These are phyloP conservation scores for Scelioninae gen. 2 DNA, from an alignment of 2,888 invertebrate species.

Conservation along the genomic window DNA sequence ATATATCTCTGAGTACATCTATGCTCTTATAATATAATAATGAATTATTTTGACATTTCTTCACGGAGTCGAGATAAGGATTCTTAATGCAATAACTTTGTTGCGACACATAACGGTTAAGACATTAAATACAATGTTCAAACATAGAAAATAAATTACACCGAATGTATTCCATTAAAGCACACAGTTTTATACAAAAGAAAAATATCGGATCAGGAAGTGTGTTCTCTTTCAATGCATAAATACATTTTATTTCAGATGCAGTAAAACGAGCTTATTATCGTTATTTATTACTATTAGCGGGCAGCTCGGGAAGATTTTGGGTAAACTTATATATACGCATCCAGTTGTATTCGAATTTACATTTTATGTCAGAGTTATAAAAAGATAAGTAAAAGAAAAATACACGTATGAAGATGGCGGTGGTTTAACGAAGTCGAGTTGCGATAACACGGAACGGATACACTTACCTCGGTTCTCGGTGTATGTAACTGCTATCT, in stretches of 20 bases:
- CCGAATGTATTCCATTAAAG: constrained; percentile 34
- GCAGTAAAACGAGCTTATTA: constrained; percentile 52
- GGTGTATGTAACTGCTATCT: constrained; percentile 46
- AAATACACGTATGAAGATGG: constrained; percentile 51
- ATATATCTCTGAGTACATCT: no score
- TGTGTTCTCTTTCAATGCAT: constrained; percentile 54
- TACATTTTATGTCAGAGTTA: constrained; percentile 49
- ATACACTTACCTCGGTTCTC: constrained; percentile 36
- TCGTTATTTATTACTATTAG: constrained; percentile 52
- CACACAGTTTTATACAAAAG: constrained; percentile 17
- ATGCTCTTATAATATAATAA: no score
- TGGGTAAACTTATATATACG: constrained; percentile 25
- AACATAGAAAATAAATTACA: constrained; percentile 43
- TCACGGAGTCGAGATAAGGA: no score
- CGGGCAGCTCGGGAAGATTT: constrained; percentile 42
- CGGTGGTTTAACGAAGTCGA: constrained; percentile 35
- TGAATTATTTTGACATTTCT: no score
- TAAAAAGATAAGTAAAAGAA: constrained; percentile 53
- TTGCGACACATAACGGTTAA: constrained; percentile 22
- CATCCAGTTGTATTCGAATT: constrained; percentile 28
- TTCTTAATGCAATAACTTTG: no score
- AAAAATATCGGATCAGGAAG: constrained; percentile 51
- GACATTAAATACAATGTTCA: constrained; percentile 35
- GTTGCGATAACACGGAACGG: constrained; percentile 36
- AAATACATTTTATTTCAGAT: constrained; percentile 47